These are phyloP conservation scores for Dascillus cervinus DNA, from an alignment of 2,888 invertebrate species.

Conservation along the genomic window DNA sequence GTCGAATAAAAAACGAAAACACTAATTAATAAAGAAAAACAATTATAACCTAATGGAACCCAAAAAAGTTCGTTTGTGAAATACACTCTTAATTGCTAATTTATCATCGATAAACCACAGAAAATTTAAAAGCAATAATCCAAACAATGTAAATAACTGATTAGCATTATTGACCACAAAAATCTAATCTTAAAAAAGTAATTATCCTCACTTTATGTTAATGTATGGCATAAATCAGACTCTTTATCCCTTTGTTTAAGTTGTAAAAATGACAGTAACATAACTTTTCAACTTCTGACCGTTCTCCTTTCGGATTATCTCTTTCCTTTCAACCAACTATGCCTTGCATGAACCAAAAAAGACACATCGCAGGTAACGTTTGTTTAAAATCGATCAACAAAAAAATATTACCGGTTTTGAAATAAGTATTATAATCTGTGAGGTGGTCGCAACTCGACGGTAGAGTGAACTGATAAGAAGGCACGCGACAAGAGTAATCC, in stretches of 20 bases:
- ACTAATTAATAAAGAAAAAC: too few relatives aligned
- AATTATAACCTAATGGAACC: not conserved
- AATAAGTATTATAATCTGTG: conserved; percentile 13
- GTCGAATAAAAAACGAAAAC: too few relatives aligned
- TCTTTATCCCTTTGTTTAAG: conserved; percentile 22
- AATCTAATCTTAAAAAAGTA: conserved; percentile 16
- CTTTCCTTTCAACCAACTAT: too few relatives aligned
- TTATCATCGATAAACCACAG: not conserved
- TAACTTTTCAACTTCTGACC: too few relatives aligned
- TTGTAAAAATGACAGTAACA: conserved; percentile 17
- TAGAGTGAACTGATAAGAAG: conserved; percentile 19
- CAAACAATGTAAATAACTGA: conserved; percentile 17
- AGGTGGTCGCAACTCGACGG: conserved; percentile 15
- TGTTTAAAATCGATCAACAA: too few relatives aligned
- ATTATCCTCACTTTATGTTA: conserved; percentile 21
- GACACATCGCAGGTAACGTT: too few relatives aligned
- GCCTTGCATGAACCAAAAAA: too few relatives aligned
- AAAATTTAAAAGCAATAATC: conserved; percentile 13
- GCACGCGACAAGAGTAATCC: conserved; percentile 20
- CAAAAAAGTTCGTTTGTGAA: not conserved
- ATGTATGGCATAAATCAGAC: conserved; percentile 21
- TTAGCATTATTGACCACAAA: conserved; percentile 18
- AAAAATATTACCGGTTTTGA: too few relatives aligned
- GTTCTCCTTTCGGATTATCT: too few relatives aligned
- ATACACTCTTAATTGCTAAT: not conserved